Base-by-base conservation (phyloP, 1,140 invertebrate genomes). In the Drosophila navojoa region DNA sequence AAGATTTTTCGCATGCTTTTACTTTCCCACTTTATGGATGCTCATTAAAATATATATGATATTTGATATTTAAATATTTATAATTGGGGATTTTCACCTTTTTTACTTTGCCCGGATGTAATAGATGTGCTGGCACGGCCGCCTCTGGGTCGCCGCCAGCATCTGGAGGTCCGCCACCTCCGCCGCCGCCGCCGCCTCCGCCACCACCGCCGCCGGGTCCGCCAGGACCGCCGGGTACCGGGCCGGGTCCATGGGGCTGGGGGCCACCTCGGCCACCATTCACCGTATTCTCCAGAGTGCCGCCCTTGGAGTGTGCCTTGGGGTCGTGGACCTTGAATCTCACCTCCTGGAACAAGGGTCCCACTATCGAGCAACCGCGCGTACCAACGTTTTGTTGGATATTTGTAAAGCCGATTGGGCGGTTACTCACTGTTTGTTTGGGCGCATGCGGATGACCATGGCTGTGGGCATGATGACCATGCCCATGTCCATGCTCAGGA, bases 271-370 rank as follows among this genome's bases (percentile, higher is more conserved):
- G 92, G 2, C 95, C 94, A 35, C 97, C 97, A 91, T 98, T 97
- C 58, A 98, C 96, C 40, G 96, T 97, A 92, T 97, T 97, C 93
- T 98, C 97, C 71, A 98, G 93, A 3, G 96, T 97, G 27, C 96
- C 96, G 55, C 97, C 96, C 93, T 98, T 98, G 90, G 96, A 97
- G 92, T 97, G 96, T 90, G 95, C 96, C 93, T 97, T 98, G 10
- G 97, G 97, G 94, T 98, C 97, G 93, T 97, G 96, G 63, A 97
- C 96, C 94, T 98, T 98, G 94, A 97, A 97, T 90, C 97, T 96
- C 92, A 98, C 97, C 95, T 98, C 96, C 96, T 98, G 96, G 93
- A 96, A 95, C 95, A 94, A 94, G 95, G 94, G 94, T 94, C 92
- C 92, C 94, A 95, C 95, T 95, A 95, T 95, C 93, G 94, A 95